A percentile compares a stretch with the other conserved stretches of the same genome.
Evolutionary conservation across 2,797 vertebrate species (phyloP).

Genomic region (Valencia hispanica): DNA sequence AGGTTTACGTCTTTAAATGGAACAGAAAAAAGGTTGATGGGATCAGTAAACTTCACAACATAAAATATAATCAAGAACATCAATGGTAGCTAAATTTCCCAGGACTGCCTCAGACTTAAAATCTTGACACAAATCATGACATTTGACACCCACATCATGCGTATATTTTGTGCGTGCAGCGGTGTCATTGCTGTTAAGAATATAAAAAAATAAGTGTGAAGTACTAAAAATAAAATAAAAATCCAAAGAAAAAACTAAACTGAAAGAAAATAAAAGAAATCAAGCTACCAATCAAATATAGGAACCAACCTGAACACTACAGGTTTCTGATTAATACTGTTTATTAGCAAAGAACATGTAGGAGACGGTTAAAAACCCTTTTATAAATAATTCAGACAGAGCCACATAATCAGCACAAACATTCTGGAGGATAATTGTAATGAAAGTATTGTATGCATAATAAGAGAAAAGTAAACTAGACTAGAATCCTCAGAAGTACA

Average conservation of each 20-base stretch:
- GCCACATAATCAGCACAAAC: background rate
- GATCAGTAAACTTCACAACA: background rate
- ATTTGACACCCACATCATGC: background rate
- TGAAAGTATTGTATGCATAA: background rate
- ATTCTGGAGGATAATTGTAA: background rate
- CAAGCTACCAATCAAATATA: background rate
- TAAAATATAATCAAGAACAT: background rate
- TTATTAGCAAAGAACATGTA: too few relatives aligned
- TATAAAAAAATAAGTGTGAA: background rate
- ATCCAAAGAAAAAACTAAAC: background rate
- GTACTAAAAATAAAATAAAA: background rate
- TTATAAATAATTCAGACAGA: too few relatives aligned
- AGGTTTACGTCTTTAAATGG: accelerated
- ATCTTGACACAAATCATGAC: background rate
- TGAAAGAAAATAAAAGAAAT: background rate
- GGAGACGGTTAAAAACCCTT: too few relatives aligned
- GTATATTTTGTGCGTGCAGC: background rate
- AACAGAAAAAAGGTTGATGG: background rate
- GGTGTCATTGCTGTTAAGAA: background rate
- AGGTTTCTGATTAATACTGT: background rate
- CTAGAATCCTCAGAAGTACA: background rate
- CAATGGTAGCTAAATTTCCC: background rate
- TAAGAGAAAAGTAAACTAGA: background rate
- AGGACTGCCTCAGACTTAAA: background rate
- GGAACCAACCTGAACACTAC: background rate